Percentiles rank a stretch among this genome's conserved stretches.
These are phyloP conservation scores for Holothuria leucospilota DNA, from an alignment of 53 echinoderm and acorn worm genomes.

Conservation along the genomic window DNA sequence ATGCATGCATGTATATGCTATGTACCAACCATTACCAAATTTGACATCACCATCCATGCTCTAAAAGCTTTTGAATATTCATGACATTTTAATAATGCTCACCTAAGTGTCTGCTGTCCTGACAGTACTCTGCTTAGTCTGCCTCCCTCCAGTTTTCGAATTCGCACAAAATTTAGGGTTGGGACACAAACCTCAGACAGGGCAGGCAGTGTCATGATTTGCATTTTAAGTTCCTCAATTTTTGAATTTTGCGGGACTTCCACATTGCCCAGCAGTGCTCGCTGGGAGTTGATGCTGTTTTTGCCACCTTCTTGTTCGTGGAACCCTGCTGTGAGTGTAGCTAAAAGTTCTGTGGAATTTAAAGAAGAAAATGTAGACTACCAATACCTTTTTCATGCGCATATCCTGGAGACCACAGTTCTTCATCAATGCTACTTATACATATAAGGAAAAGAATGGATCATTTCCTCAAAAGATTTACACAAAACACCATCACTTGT, in stretches of 20 bases:
- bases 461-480: no score
- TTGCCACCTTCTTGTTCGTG: no score
- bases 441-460: no score
- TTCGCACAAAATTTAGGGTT: conserved; percentile 70
- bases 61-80: no score
- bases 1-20: no score
- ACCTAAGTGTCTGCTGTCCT: conserved; percentile 84
- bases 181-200: conserved; percentile 69
- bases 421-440: no score
- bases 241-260: conserved; percentile 91
- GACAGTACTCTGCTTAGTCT: conserved; percentile 74
- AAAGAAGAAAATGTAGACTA: background rate
- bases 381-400: no score
- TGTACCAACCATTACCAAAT: no score
- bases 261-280: conserved; percentile 75
- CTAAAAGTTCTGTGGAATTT: background rate
- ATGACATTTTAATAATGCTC: no score
- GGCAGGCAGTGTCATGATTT: conserved; percentile 73
- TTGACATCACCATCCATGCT: no score
- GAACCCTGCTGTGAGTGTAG: background rate
- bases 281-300: conserved; percentile 18
- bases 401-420: no score
- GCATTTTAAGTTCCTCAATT: conserved; percentile 74
- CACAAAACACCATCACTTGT: no score
- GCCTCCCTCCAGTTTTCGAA: conserved; percentile 73